Evolutionary conservation across 1,140 invertebrate genomes (phyloP).

Genomic region (Asbolus verrucosus): DNA sequence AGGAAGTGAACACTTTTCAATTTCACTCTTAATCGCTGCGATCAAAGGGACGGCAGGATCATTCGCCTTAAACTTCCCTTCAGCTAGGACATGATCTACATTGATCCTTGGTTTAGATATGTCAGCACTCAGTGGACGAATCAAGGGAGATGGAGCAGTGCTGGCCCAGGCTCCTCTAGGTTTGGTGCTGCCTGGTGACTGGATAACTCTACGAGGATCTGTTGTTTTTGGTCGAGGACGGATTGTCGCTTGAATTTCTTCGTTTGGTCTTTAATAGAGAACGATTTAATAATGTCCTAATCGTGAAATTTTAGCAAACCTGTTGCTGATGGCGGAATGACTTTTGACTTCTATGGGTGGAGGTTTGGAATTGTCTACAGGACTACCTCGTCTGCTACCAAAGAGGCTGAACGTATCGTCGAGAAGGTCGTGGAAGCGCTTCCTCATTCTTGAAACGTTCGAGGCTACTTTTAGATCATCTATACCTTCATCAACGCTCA

Average conservation of each 20-base stretch:
- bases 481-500: slow-evolving; percentile 59
- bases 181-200: slow-evolving; percentile 42
- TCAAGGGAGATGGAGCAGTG: slow-evolving; percentile 61
- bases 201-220: slow-evolving; percentile 57
- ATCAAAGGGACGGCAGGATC: slow-evolving; percentile 76
- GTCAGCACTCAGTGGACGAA: slow-evolving; percentile 69
- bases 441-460: slow-evolving; percentile 70
- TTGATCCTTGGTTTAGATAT: slow-evolving; percentile 65
- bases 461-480: slow-evolving; percentile 54
- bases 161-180: slow-evolving; percentile 67
- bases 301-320: slow-evolving; percentile 59
- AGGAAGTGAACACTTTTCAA: slow-evolving; percentile 67
- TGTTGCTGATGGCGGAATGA: slow-evolving; percentile 66
- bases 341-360: slow-evolving; percentile 63
- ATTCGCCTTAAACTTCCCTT: slow-evolving; percentile 66
- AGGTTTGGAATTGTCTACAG: slow-evolving; percentile 57
- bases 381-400: slow-evolving; percentile 68
- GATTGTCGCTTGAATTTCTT: slow-evolving; percentile 44
- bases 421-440: slow-evolving; percentile 74
- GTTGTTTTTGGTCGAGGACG: slow-evolving; percentile 65
- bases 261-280: slow-evolving; percentile 45
- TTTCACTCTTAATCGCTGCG: slow-evolving; percentile 73
- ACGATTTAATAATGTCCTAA: not conserved
- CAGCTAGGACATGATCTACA: slow-evolving; percentile 66
- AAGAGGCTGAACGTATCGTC: slow-evolving; percentile 78